Base-by-base conservation (phyloP, 2,888 invertebrate genomes). In the Drosophila nr. fundita region DNA sequence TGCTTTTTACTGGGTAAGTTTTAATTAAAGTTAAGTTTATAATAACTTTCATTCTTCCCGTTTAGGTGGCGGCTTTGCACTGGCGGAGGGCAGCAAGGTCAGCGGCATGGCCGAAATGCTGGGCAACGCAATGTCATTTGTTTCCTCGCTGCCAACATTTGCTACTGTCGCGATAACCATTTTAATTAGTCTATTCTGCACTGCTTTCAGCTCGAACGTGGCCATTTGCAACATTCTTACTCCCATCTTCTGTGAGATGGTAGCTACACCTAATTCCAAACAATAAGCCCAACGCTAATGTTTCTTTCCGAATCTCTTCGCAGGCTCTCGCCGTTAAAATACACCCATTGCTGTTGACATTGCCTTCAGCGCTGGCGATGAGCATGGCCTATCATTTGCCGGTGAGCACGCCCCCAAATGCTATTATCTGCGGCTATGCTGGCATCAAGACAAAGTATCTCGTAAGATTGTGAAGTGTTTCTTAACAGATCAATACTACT, bases 351-450 rank as follows among this genome's bases (percentile, higher is more conserved):
- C 96, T 96, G 92, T 94, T 98, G 91, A 97, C 98, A 96, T 94
- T 98, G 80, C 98, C 98, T 0, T 96, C 97, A 0, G 95, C 97
- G 0, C 93, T 98, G 24, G 96, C 96, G 6, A 97, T 97, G 88
- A 98, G 97, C 49, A 97, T 97, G 94, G 97, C 97, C 2, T 97
- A 97, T 94, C 97, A 97, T 94, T 94, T 98, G 92, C 98, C 98
- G 0, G 98, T 98, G 8, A 98, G 98, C 29, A 98, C 98, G 0
- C 98, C 98, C 1, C 98, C 98, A 6, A 99, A 98, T 93, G 98
- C 98, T 2, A 97, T 98, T 70, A 97, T 97, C 0, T 96, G 97
- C 27, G 96, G 96, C 0, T 96, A 96, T 5, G 96, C 96, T 0
- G 95, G 95, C 80, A 96, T 97, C 93, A 95, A 95, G 74, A 96